Conservation (phyloP, 2,797 vertebrate species). For the Scleropages formosus region DNA sequence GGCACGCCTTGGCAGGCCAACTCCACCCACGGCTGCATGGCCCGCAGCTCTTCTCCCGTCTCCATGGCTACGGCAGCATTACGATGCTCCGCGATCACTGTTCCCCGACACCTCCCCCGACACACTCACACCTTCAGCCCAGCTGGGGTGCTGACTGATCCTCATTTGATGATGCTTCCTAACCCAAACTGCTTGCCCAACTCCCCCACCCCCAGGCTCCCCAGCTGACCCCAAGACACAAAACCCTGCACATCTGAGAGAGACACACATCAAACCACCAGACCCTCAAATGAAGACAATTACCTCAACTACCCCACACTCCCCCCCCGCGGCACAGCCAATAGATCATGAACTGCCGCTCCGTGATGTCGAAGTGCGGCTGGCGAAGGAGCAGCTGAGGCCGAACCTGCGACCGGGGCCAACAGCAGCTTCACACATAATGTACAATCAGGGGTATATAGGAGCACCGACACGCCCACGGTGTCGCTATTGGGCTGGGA, state of each 20-base stretch:
- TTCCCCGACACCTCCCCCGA: too few relatives aligned
- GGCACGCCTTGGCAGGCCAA: background rate
- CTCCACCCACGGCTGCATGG: background rate
- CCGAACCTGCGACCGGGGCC: background rate
- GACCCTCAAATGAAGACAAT: too few relatives aligned
- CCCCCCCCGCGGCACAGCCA: background rate
- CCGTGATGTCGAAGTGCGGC: background rate
- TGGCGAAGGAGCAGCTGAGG: background rate
- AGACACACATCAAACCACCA: too few relatives aligned
- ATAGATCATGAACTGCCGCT: background rate
- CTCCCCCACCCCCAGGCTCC: too few relatives aligned
- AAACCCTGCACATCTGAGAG: too few relatives aligned
- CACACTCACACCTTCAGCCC: too few relatives aligned
- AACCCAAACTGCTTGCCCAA: too few relatives aligned
- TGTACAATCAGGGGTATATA: background rate
- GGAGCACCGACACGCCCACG: conserved; percentile 39
- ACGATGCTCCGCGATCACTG: conserved; percentile 43
- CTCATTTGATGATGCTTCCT: too few relatives aligned
- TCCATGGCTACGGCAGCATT: conserved; percentile 33
- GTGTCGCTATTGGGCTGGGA: conserved; percentile 27
- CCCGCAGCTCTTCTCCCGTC: background rate
- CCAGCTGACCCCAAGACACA: too few relatives aligned
- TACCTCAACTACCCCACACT: background rate
- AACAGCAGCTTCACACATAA: background rate
- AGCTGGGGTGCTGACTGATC: too few relatives aligned